Evolutionary conservation across 2,797 vertebrate species (phyloP), one percentile per base, ranked within the genome.

Genomic region (Triplophysa bombifrons): DNA sequence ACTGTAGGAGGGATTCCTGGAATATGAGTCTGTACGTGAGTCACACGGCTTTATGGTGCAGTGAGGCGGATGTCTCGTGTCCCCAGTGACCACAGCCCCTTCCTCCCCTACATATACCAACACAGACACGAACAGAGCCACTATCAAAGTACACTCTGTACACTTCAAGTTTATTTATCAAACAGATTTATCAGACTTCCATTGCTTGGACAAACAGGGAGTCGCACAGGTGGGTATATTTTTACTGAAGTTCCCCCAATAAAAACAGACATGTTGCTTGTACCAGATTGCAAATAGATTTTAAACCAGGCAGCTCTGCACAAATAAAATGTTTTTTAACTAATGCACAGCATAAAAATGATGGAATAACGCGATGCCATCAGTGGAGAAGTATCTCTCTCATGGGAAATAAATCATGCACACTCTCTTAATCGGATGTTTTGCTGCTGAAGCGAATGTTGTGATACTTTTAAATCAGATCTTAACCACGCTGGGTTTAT

Each of bases 31-130:
- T 17, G 13, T 53, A 11, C n/a, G 16, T 19, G 64, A 78, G 65
- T 82, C 76, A 74, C 69, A 60, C 13, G 41, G 22, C 60, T 72
- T 60, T 60, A 63, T 63, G 74, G 56, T 82, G 74, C 63, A 78
- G 74, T 17, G 51, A 69, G 51, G 66, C 50, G 50, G 19, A 76
- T 64, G 63, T 61, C 19, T 71, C 14, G 64, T 71, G 20, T 81
- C 73, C 63, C 50, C 73, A 58, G 41, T 2, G 30, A 55, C 67
- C 38, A 48, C 72, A 74, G 61, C 64, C 66, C 34, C n/a, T 65
- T 55, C 20, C 74, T 76, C 51, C 30, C 16, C 51, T 65, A 64
- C 64, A 69, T 70, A 22, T 72, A 38, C 65, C 41, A 38, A 50
- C 11, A 16, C n/a, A 56, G 3, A 38, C 25, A 74, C 58, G 19